phyloP scores from a whole-genome alignment of 2,888 invertebrate species.

The Kuschelorhynchus macadamiae region DNA sequence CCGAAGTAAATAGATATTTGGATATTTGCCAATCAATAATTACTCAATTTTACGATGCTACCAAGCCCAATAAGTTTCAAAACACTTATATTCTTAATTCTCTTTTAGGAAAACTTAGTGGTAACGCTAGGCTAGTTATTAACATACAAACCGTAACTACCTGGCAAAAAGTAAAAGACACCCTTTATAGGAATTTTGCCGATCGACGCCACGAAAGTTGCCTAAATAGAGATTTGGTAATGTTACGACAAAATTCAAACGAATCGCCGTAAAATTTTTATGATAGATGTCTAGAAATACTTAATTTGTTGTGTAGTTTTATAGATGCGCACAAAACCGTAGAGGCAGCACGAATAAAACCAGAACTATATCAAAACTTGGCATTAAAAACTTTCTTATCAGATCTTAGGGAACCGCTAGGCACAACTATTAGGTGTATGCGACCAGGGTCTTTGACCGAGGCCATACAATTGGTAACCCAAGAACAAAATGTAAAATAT shows the following conservation, averaged over 20 bases:
- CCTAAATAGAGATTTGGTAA: slow-evolving; percentile 41
- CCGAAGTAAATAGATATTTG: background rate
- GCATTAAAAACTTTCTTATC: slow-evolving; percentile 30
- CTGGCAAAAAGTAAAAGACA: slow-evolving; percentile 3
- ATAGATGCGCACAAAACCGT: too few species aligned
- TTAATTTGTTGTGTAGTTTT: too few species aligned
- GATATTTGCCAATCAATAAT: background rate
- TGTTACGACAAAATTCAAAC: slow-evolving; percentile 30
- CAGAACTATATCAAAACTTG: slow-evolving; percentile 8
- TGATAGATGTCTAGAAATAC: too few species aligned
- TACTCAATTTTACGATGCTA: background rate
- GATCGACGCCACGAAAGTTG: slow-evolving; percentile 42
- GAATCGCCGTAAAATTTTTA: slow-evolving; percentile 29
- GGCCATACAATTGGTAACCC: slow-evolving; percentile 33
- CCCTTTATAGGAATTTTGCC: slow-evolving; percentile 33
- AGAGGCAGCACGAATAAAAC: too few species aligned
- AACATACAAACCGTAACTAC: slow-evolving; percentile 5
- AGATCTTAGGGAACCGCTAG: slow-evolving; percentile 39
- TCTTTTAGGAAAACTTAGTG: slow-evolving; percentile 6
- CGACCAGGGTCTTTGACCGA: slow-evolving; percentile 22
- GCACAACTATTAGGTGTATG: slow-evolving; percentile 43
- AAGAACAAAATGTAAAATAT: slow-evolving; percentile 38
- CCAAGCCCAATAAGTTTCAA: slow-evolving; percentile 7
- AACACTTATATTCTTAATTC: slow-evolving; percentile 27
- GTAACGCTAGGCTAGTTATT: slow-evolving; percentile 23